These are phyloP conservation scores for Platygyra sinensis DNA, from an alignment of 64 coral and sea anemone genomes.

Conservation along the genomic window DNA sequence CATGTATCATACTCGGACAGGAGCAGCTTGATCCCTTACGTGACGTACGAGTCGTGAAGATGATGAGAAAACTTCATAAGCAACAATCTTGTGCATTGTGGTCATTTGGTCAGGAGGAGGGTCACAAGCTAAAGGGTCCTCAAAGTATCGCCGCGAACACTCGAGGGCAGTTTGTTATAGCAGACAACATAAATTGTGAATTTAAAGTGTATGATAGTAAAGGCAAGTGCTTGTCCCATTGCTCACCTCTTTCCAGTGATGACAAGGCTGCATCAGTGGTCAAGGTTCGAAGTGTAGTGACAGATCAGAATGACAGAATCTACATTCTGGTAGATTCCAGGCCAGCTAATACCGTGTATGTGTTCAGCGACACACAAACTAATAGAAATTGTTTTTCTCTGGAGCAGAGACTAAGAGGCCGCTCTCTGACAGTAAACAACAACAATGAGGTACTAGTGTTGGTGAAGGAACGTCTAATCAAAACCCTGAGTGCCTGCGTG, in stretches of 20 bases:
- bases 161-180: neutral
- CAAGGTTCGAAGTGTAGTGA: neutral
- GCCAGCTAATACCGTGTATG: neutral
- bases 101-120: neutral
- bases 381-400: neutral
- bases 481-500: neutral
- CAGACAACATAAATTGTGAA: neutral
- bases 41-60: neutral
- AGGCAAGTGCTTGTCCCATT: conserved; percentile 1
- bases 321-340: conserved; percentile 21
- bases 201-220: conserved; percentile 14
- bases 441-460: conserved; percentile 4
- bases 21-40: neutral
- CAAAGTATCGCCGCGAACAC: neutral
- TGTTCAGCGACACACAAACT: neutral
- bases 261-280: neutral
- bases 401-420: neutral
- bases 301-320: neutral
- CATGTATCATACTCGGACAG: neutral
- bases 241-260: too few relatives aligned
- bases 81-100: too few relatives aligned
- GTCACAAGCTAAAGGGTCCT: neutral
- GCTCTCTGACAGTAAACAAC: conserved; percentile 24
- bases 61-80: neutral
- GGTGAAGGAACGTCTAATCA: neutral